Evolutionary conservation across 2,797 vertebrate genomes (phyloP), one percentile per base, ranked within the genome.

Genomic region (Rhynchonycteris naso): DNA sequence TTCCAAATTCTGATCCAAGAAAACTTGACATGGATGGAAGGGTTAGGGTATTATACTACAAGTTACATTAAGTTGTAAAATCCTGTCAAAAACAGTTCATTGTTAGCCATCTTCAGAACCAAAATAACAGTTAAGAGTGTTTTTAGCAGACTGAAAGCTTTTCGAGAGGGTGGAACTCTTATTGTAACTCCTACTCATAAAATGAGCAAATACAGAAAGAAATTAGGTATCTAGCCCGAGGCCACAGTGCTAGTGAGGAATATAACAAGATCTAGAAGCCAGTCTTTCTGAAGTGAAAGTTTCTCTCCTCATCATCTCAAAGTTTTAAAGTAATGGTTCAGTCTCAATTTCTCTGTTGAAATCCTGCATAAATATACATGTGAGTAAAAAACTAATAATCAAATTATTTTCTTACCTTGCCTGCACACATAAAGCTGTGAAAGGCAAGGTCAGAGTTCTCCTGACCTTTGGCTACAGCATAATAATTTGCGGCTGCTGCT

Each of bases 401-500:
- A 88, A 81, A 75, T 78, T 16, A 74, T 81, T 72, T 91, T 88
- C 80, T 92, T 82, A 61, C 54, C 54, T 88, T 82, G 30, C 7
- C 35, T 13, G 30, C 79, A 19, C 18, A 66, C 74, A 79, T 28
- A 87, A 91, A 89, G 38, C 71, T 89, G 5, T 65, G 3, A 90
- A 95, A 81, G 59, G 68, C 18, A 92, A 91, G 80, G 71, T 92
- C 76, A 89, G 52, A 47, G 56, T 88, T 66, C 33, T 84, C 15
- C 74, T 88, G 74, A 88, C 47, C 59, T 66, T 24, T 79, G 54
- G 94, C 47, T 69, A 88, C 90, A 61, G 52, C 54, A 66, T 7
- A 76, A 75, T 75, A 88, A 93, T 89, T 85, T 91, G 26, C 75
- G 90, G 52, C 52, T 95, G 47, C 52, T 95, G 78, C 85, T 93